phyloP scores from a whole-genome alignment of 2,113 vertebrate species.

The Fulmarus glacialis region DNA sequence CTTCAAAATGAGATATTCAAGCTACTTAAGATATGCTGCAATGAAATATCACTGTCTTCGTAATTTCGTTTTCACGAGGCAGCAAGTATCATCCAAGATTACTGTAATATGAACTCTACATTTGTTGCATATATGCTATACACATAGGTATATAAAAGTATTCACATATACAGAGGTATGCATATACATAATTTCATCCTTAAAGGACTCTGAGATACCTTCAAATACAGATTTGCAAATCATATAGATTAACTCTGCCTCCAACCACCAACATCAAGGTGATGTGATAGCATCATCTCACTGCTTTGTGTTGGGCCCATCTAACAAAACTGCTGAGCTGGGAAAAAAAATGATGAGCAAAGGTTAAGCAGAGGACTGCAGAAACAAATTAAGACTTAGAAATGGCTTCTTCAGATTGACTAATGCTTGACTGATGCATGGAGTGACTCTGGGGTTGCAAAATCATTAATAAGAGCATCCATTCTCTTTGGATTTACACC shows the following conservation, averaged over 20 bases:
- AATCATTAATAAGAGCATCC: neutral
- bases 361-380: conserved; percentile 21
- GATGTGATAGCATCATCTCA: neutral
- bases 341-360: neutral
- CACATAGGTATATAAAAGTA: neutral
- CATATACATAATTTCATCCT: neutral
- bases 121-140: neutral
- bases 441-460: neutral
- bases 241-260: neutral
- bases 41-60: neutral
- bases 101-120: neutral
- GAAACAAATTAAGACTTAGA: neutral
- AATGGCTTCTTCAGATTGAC: neutral
- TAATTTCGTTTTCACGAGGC: neutral
- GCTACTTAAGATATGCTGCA: neutral
- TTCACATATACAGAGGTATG: neutral
- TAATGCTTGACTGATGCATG: neutral
- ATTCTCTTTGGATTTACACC: neutral
- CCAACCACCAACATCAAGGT: neutral
- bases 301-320: neutral
- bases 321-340: neutral
- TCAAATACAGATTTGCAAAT: neutral
- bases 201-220: neutral
- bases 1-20: neutral
- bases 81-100: neutral